A percentile compares a stretch with the other conserved stretches of the same genome.
Conservation (phyloP, 2,113 vertebrate genomes). For the Romanogobio albipinnatus region DNA sequence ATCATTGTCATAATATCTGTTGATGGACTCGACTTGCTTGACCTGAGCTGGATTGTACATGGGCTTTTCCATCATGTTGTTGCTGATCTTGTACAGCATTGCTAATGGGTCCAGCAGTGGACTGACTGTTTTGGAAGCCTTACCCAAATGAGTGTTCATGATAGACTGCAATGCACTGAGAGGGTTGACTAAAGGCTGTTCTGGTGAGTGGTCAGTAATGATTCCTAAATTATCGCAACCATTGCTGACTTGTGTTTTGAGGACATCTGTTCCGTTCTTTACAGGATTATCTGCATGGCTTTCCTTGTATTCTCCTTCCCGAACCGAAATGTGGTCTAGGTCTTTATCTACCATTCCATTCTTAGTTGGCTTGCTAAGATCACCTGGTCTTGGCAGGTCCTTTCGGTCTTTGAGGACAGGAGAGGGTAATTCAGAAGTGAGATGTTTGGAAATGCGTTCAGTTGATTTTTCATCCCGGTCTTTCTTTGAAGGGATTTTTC, state of each 20-base stretch:
- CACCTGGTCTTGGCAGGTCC: conserved; percentile 79
- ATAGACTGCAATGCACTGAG: conserved; percentile 96
- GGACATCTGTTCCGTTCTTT: conserved; percentile 83
- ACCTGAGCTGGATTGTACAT: conserved; percentile 82
- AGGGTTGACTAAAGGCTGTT: conserved; percentile 93
- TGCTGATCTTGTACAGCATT: conserved; percentile 96
- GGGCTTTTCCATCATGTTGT: conserved; percentile 96
- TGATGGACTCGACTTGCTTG: conserved; percentile 84
- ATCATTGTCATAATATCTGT: conserved; percentile 86
- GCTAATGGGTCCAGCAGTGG: conserved; percentile 91
- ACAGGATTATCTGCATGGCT: conserved; percentile 73
- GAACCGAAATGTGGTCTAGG: conserved; percentile 65
- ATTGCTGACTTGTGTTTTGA: conserved; percentile 85
- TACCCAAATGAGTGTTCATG: conserved; percentile 98
- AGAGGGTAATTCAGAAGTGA: conserved; percentile 78
- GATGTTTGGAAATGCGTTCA: conserved; percentile 78
- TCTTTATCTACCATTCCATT: conserved; percentile 67
- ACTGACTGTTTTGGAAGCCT: conserved; percentile 89
- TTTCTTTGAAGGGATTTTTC: conserved; percentile 85
- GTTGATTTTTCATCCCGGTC: conserved; percentile 79
- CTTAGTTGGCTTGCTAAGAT: conserved; percentile 71
- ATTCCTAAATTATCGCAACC: conserved; percentile 90
- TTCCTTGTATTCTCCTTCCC: conserved; percentile 79
- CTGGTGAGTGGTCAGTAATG: conserved; percentile 94
- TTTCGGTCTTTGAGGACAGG: conserved; percentile 85